Conservation (phyloP, 2,113 vertebrate species). For the Fulica atra region DNA sequence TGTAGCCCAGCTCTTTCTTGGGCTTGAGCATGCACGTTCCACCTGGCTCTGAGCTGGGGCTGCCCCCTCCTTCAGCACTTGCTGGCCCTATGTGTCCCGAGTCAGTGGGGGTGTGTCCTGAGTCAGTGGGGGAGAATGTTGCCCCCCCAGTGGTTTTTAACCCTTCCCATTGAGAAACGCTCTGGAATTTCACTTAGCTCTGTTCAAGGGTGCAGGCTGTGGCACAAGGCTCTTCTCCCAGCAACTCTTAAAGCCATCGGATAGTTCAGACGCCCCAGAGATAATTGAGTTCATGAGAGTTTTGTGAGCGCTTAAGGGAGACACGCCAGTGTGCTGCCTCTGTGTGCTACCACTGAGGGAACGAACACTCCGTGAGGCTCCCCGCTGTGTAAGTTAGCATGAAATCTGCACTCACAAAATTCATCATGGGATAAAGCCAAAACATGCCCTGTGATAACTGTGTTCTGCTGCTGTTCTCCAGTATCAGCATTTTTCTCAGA, state of each 20-base stretch:
- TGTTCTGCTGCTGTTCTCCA: not conserved
- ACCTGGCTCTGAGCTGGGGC: not conserved
- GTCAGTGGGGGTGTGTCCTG: not conserved
- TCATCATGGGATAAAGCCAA: not conserved
- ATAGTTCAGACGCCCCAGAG: not conserved
- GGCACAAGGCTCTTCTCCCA: not conserved
- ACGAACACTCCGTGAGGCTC: not conserved
- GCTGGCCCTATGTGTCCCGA: not conserved
- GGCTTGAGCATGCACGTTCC: not conserved
- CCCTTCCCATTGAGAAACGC: not conserved
- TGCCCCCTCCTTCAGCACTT: not conserved
- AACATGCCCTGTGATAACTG: not conserved
- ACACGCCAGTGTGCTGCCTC: not conserved
- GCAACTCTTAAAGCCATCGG: not conserved
- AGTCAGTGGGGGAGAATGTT: rapidly evolving
- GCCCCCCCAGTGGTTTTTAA: not conserved
- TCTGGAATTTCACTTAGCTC: not conserved
- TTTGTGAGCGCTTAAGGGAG: not conserved
- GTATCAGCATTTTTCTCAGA: not conserved
- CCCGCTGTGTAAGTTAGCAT: not conserved
- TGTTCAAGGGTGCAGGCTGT: not conserved
- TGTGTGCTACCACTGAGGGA: not conserved
- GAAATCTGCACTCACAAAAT: not conserved
- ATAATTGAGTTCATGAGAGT: not conserved
- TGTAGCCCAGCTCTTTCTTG: not conserved